A percentile compares a stretch with the other conserved stretches of the same genome.
These are phyloP conservation scores for Selenia dentaria DNA, from an alignment of 2,888 invertebrate genomes.

Conservation along the genomic window DNA sequence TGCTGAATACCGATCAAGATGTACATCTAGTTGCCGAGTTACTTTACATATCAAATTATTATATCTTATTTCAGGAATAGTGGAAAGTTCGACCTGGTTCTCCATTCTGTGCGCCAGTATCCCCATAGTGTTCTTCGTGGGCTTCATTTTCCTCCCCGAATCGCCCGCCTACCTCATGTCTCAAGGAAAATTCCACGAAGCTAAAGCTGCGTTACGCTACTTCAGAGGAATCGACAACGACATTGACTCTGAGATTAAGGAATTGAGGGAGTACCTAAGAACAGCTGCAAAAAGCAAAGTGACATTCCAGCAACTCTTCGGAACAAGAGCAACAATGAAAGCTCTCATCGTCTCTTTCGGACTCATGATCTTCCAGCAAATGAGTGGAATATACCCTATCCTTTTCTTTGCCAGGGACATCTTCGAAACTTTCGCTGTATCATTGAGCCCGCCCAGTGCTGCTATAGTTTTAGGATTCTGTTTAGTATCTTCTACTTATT, in stretches of 20 bases:
- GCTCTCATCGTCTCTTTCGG: conserved; percentile 80
- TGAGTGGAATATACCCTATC: conserved; percentile 85
- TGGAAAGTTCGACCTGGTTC: conserved; percentile 65
- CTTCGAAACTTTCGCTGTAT: conserved; percentile 74
- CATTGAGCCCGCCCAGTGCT: conserved; percentile 63
- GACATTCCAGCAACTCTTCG: conserved; percentile 72
- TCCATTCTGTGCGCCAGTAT: conserved; percentile 69
- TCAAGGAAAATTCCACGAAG: conserved; percentile 82
- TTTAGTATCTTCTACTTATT: conserved; percentile 82
- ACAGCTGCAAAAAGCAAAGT: conserved; percentile 71
- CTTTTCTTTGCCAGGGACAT: conserved; percentile 85
- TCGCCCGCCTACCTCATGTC: conserved; percentile 87
- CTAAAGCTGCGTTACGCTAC: conserved; percentile 85
- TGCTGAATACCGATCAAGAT: too few species aligned
- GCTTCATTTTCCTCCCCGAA: conserved; percentile 88
- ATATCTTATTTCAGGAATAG: conserved; percentile 62
- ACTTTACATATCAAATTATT: background rate
- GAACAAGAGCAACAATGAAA: conserved; percentile 67
- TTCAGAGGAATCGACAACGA: conserved; percentile 86
- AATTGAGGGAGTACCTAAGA: conserved; percentile 72
- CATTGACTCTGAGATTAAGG: conserved; percentile 81
- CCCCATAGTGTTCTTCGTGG: conserved; percentile 73
- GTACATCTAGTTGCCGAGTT: too few species aligned
- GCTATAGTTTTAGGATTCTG: conserved; percentile 86
- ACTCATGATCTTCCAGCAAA: conserved; percentile 87